Evolutionary conservation across 2,888 invertebrate species (phyloP).

Genomic region (Mesorhabditis belari): DNA sequence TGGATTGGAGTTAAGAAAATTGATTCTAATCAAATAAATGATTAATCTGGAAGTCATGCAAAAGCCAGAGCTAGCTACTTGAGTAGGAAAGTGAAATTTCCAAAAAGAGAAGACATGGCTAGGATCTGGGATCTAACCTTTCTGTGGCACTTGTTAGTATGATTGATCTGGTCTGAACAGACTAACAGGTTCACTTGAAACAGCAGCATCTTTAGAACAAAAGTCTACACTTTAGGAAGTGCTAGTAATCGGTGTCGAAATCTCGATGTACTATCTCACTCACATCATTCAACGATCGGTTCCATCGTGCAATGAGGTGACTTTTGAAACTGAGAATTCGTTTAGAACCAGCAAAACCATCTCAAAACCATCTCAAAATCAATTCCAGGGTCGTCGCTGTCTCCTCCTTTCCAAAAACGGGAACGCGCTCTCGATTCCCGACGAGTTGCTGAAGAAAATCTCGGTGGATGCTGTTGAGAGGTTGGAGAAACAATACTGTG

Average conservation of each 20-base stretch:
- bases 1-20: too few relatives aligned
- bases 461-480: not conserved
- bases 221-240: not conserved
- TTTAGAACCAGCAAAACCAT: not conserved
- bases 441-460: not conserved
- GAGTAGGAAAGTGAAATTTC: too few relatives aligned
- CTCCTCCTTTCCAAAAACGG: not conserved
- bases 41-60: too few relatives aligned
- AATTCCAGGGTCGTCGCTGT: not conserved
- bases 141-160: too few relatives aligned
- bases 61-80: too few relatives aligned
- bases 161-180: too few relatives aligned
- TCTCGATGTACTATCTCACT: not conserved
- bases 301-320: not conserved
- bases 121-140: too few relatives aligned
- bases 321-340: not conserved
- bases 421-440: not conserved
- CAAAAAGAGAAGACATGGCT: too few relatives aligned
- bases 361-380: not conserved
- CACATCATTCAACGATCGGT: not conserved
- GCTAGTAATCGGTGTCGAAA: not conserved
- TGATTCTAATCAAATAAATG: too few relatives aligned
- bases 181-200: too few relatives aligned
- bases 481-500: not conserved
- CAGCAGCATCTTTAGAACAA: too few relatives aligned